Evolutionary conservation across 64 coral and sea anemone species (phyloP).

Genomic region (Stichodactyla mertensii): DNA sequence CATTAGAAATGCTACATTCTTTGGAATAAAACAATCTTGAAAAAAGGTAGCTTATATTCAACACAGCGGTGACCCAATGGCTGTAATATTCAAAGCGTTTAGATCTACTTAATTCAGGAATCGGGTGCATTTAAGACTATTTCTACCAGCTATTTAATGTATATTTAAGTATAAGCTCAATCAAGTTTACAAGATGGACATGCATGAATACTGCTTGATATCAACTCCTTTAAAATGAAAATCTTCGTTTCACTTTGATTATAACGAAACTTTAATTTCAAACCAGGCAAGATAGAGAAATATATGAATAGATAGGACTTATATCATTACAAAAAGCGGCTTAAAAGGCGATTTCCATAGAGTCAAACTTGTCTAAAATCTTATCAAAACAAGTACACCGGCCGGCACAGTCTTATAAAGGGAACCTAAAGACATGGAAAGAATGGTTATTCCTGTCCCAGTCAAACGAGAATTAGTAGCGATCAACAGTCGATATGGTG

Average conservation of each 20-base stretch:
- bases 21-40: too few relatives aligned
- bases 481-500: neutral
- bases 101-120: neutral
- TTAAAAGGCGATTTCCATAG: neutral
- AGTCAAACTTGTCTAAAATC: neutral
- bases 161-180: too few relatives aligned
- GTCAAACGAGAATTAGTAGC: neutral
- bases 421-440: neutral
- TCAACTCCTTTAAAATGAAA: neutral
- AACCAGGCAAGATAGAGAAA: neutral
- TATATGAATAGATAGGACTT: neutral
- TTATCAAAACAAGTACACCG: neutral
- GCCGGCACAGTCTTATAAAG: neutral
- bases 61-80: neutral
- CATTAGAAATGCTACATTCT: neutral
- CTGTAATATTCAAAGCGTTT: neutral
- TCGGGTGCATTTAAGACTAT: neutral
- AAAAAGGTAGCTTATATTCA: neutral
- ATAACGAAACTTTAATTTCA: neutral
- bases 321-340: neutral
- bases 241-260: neutral
- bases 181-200: too few relatives aligned
- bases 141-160: too few relatives aligned
- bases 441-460: neutral
- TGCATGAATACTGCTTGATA: neutral